Base-by-base conservation (phyloP, 2,888 invertebrate genomes). In the Bhutanitis thaidina region DNA sequence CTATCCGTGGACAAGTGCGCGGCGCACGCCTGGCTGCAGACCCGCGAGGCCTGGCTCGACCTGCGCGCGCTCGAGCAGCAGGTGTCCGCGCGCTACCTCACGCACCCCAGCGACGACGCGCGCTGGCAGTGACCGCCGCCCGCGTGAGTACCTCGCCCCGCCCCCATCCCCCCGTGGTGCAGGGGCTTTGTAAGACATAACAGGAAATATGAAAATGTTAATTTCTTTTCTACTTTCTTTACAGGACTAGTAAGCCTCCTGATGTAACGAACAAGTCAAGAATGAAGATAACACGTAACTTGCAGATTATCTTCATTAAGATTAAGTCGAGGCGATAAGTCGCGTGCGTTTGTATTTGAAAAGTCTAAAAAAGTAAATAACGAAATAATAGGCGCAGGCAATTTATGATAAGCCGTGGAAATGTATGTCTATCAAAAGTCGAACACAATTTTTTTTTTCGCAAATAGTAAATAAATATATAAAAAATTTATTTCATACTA, bases 1-100 rank as follows among this genome's bases (percentile, higher is more conserved):
- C 97, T 94, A 72, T 97, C 98, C 0, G 98, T 98, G 49, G 98
- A 98, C 89, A 99, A 99, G 90, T 97, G 98, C 52, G 91, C 98
- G 58, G 92, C 94, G 66, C 99, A 99, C 84, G 93, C 94, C 62
- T 99, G 99, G 98, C 92, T 99, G 61, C 98, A 99, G 93, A 97
- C 97, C 80, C 95, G 95, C 74, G 94, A 96, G 79, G 97, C 98
- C 4, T 99, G 98, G 97, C 93, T 93, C 64, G 99, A 99, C 89
- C 91, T 99, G 67, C 92, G 98, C 48, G 93, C 94, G 64, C 90
- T 99, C 48, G 98, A 99, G 89, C 56, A 54, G 0, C 69, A 78
- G 52, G 84, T 83, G 20, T 83, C 80, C 47, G 29, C 56, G 44
- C 77, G 90, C 56, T 84, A 85, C 76, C 82, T 84, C 71, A 86